phyloP scores from a whole-genome alignment of 2,797 vertebrate species.

The Hapalemur alaotrensis region DNA sequence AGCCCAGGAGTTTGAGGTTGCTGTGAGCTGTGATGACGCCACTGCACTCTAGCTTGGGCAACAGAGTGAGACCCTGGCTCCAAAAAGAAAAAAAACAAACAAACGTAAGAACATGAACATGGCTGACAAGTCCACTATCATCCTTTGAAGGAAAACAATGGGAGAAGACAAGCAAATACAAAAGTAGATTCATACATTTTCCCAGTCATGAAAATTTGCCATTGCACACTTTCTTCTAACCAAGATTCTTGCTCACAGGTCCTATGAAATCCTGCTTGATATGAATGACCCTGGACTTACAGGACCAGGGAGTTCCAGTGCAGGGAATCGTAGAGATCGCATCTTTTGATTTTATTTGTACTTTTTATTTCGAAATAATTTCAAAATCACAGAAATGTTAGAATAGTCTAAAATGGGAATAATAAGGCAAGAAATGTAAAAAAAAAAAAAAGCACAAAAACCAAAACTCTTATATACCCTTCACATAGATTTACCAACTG shows the following conservation, averaged over 20 bases:
- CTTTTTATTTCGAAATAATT: constrained; percentile 25
- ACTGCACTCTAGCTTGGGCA: too few species aligned
- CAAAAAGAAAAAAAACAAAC: too few species aligned
- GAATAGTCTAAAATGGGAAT: not conserved
- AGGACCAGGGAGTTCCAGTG: not conserved
- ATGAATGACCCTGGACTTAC: not conserved
- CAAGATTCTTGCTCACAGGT: not conserved
- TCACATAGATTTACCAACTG: not conserved
- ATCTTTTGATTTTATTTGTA: not conserved
- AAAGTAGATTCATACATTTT: not conserved
- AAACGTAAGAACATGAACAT: not conserved
- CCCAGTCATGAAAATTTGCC: not conserved
- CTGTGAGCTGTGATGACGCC: too few species aligned
- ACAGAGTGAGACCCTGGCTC: too few species aligned
- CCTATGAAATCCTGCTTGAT: not conserved
- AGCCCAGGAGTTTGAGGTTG: too few species aligned
- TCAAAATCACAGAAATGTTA: not conserved
- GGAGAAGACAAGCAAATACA: not conserved
- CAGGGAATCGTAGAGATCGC: not conserved
- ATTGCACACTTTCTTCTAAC: not conserved
- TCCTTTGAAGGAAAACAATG: not conserved
- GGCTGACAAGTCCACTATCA: not conserved
- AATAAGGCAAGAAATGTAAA: not conserved
- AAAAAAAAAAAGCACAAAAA: not conserved
- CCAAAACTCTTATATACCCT: not conserved